These are phyloP conservation scores for Pygathrix nemaeus DNA, from an alignment of 2,113 vertebrate genomes.

Conservation along the genomic window DNA sequence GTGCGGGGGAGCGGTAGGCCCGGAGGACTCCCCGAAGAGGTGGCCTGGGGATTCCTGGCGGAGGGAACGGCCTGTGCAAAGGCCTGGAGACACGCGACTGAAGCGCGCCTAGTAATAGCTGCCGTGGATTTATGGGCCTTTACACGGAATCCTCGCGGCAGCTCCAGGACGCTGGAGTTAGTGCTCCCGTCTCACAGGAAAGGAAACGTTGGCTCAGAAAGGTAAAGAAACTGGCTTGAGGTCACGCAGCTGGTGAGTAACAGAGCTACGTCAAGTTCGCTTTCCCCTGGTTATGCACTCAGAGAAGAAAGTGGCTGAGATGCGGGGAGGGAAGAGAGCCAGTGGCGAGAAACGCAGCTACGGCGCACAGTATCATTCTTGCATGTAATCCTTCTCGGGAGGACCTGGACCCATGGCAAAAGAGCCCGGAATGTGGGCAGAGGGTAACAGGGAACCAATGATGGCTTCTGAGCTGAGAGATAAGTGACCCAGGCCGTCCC, in stretches of 20 bases:
- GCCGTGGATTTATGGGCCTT: accelerated
- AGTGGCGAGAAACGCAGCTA: accelerated
- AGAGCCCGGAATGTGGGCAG: background rate
- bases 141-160: background rate
- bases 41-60: background rate
- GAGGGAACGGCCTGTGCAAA: background rate
- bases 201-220: background rate
- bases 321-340: background rate
- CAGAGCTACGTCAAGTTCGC: background rate
- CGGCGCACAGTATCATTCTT: background rate
- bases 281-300: background rate
- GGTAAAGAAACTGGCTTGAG: background rate
- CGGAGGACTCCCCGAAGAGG: background rate
- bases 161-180: background rate
- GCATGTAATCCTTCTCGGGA: accelerated
- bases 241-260: background rate
- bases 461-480: background rate
- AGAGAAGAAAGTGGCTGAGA: background rate
- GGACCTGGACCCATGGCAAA: background rate
- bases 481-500: background rate
- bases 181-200: background rate
- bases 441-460: background rate
- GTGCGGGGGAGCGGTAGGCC: accelerated
- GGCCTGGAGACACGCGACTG: background rate
- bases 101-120: accelerated